Percentiles rank a stretch among this genome's conserved stretches.
These are phyloP conservation scores for Gallinago solitaria DNA, from an alignment of 2,797 vertebrate species.

Conservation along the genomic window DNA sequence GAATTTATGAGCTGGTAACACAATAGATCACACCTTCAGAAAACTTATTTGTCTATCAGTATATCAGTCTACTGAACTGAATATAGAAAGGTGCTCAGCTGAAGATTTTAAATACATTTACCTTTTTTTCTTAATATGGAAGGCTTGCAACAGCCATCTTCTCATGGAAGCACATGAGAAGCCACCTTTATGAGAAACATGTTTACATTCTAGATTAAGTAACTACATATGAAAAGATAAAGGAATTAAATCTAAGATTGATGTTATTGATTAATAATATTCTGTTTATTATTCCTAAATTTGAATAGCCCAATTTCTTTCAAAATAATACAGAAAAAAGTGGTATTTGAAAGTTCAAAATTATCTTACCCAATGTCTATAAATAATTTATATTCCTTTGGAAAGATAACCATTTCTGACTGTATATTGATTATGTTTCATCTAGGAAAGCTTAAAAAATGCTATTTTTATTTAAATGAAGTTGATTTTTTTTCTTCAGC, in stretches of 20 bases:
- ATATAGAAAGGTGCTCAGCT: background rate
- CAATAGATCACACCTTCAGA: background rate
- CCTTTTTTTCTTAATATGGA: background rate
- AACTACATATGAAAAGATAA: background rate
- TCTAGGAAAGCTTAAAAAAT: fast-evolving
- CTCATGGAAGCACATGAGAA: background rate
- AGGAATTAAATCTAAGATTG: background rate
- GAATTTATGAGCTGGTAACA: background rate
- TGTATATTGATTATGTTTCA: background rate
- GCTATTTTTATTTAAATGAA: background rate
- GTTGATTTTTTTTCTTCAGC: background rate
- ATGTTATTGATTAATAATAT: background rate
- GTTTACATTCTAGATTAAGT: background rate
- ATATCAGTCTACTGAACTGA: background rate
- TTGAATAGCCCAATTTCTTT: background rate
- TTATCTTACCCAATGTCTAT: background rate
- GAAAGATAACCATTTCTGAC: background rate
- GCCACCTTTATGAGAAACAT: background rate
- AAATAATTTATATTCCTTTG: background rate
- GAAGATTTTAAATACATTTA: background rate
- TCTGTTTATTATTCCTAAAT: background rate
- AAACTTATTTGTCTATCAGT: background rate
- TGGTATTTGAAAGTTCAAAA: background rate
- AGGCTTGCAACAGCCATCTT: background rate
- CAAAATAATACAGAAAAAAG: background rate